Percentiles rank a stretch among this genome's conserved stretches.
Evolutionary conservation across 35 echinoderm and acorn worm species (phyloP).

Genomic region (Strongylocentrotus purpuratus): DNA sequence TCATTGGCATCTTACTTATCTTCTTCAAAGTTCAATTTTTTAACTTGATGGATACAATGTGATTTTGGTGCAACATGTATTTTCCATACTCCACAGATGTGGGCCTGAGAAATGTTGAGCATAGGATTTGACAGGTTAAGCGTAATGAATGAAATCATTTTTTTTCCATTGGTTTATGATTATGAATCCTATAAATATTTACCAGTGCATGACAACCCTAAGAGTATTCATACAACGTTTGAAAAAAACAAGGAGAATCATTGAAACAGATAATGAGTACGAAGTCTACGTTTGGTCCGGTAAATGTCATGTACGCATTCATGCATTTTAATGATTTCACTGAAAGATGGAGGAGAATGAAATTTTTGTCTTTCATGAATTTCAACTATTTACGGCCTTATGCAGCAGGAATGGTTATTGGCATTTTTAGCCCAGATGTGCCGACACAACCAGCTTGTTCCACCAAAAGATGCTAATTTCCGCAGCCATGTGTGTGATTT

Average conservation of each 20-base stretch:
- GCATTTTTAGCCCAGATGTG: conserved; percentile 16
- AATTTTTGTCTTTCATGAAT: neutral
- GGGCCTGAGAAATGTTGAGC: too few relatives aligned
- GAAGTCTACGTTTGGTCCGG: neutral
- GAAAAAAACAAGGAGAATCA: neutral
- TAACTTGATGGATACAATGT: too few relatives aligned
- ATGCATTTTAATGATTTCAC: neutral
- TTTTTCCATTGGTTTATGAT: too few relatives aligned
- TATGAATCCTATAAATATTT: too few relatives aligned
- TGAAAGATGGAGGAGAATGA: neutral
- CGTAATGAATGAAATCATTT: too few relatives aligned
- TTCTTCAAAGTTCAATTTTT: too few relatives aligned
- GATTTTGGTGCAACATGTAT: too few relatives aligned
- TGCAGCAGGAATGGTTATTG: neutral
- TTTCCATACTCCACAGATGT: too few relatives aligned
- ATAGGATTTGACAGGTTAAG: too few relatives aligned
- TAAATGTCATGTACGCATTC: neutral
- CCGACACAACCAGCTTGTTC: neutral
- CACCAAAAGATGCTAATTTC: conserved; percentile 34
- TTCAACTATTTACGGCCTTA: neutral
- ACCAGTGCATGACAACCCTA: too few relatives aligned
- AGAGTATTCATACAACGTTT: too few relatives aligned
- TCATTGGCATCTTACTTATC: too few relatives aligned
- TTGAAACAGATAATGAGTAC: neutral
- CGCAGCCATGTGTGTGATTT: neutral